A percentile compares a stretch with the other conserved stretches of the same genome.
phyloP scores from a whole-genome alignment of 1,140 invertebrate species.

The Mercenaria mercenaria region DNA sequence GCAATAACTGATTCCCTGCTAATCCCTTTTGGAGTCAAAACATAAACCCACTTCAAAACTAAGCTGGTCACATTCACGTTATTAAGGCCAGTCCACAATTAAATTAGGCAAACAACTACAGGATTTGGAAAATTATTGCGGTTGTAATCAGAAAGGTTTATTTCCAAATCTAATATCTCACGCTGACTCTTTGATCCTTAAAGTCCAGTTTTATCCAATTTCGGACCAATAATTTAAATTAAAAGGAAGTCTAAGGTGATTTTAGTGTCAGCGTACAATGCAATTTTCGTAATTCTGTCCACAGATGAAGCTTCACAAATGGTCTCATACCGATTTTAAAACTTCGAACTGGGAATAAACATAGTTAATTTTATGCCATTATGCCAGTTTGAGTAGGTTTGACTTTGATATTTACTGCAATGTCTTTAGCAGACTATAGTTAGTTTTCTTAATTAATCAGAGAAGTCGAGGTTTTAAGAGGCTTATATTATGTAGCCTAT shows the following conservation, averaged over 20 bases:
- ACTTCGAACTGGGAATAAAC: too few species aligned
- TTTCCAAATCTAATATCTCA: constrained; percentile 29
- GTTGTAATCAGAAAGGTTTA: neutral
- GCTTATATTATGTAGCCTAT: too few species aligned
- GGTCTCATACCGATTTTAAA: neutral
- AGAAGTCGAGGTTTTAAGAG: too few species aligned
- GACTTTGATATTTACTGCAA: too few species aligned
- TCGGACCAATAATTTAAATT: constrained; percentile 35
- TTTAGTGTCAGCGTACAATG: neutral
- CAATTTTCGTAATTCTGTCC: neutral
- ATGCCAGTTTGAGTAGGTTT: too few species aligned
- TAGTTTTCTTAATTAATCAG: too few species aligned
- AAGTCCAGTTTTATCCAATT: constrained; percentile 38
- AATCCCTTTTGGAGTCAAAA: constrained; percentile 33
- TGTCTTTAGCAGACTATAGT: too few species aligned
- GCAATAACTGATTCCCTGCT: constrained; percentile 13
- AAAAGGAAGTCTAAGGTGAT: neutral
- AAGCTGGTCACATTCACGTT: neutral
- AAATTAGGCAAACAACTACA: neutral
- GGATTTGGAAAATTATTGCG: neutral
- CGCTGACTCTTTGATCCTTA: neutral
- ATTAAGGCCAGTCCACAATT: neutral
- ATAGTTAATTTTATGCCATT: too few species aligned
- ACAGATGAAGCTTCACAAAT: neutral
- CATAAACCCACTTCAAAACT: constrained; percentile 22